Conservation (phyloP, 2,888 invertebrate genomes). For the Drosophila ezoana region DNA sequence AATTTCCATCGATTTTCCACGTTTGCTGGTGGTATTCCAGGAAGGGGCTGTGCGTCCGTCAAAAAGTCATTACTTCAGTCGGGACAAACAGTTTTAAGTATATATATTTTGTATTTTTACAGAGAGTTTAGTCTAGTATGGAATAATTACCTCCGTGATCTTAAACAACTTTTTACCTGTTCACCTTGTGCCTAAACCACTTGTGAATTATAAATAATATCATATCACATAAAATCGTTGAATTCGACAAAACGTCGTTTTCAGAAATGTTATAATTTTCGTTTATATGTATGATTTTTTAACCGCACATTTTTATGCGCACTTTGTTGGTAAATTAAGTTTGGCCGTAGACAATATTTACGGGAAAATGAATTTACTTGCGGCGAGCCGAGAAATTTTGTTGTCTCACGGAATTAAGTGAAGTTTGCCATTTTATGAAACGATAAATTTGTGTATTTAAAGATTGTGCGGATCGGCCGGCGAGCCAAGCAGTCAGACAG, state of each 20-base stretch:
- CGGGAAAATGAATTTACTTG: slow-evolving; percentile 44
- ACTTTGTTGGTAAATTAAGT: slow-evolving; percentile 34
- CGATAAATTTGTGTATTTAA: slow-evolving; percentile 83
- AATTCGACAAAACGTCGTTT: neutral
- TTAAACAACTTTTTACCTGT: no score
- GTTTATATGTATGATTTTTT: neutral
- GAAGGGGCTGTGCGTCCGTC: no score
- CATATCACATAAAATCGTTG: neutral
- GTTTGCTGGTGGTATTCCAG: no score
- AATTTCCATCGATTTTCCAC: no score
- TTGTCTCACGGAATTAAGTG: slow-evolving; percentile 69
- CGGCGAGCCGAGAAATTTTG: slow-evolving; percentile 41
- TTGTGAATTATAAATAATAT: no score
- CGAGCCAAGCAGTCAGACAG: slow-evolving; percentile 1
- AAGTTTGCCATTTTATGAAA: slow-evolving; percentile 80
- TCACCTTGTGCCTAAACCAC: no score
- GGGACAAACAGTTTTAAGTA: no score
- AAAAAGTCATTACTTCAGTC: no score
- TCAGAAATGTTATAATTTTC: neutral
- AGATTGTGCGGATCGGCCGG: slow-evolving; percentile 60
- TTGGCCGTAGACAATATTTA: slow-evolving; percentile 41
- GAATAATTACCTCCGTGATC: no score
- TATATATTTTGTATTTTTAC: no score
- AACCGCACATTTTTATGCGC: slow-evolving; percentile 2
- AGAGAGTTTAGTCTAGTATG: no score